Percentiles rank a stretch among this genome's conserved stretches.
Evolutionary conservation across 2,888 invertebrate genomes (phyloP).

Genomic region (Dorcus parallelipipedus): DNA sequence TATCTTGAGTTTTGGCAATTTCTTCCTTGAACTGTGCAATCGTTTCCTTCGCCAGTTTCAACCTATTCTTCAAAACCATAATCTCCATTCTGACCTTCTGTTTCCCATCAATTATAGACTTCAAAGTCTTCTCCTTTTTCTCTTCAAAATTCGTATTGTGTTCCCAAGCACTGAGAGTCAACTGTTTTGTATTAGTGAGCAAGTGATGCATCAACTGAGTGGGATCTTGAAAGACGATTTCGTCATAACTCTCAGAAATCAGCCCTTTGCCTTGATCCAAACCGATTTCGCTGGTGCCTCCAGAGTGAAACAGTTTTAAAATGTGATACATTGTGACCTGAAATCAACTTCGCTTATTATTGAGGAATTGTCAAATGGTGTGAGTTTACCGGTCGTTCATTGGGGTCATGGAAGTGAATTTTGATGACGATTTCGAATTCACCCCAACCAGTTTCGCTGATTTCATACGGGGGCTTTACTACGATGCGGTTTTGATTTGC

Average conservation of each 20-base stretch:
- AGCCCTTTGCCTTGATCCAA: conserved; percentile 68
- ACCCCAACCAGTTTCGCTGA: conserved; percentile 99
- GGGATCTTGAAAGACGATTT: conserved; percentile 91
- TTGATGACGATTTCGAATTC: conserved; percentile 99
- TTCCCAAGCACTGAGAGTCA: conserved; percentile 69
- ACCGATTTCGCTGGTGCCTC: conserved; percentile 59
- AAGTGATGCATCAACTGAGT: conserved; percentile 88
- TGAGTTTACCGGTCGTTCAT: conserved; percentile 81
- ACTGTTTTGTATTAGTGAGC: conserved; percentile 70
- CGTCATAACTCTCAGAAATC: conserved; percentile 93
- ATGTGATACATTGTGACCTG: conserved; percentile 94
- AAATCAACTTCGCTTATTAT: conserved; percentile 28
- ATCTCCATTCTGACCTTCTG: conserved; percentile 81
- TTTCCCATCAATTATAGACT: conserved; percentile 74
- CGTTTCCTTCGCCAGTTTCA: conserved; percentile 81
- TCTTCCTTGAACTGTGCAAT: conserved; percentile 80
- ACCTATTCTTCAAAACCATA: conserved; percentile 75
- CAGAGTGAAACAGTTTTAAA: conserved; percentile 89
- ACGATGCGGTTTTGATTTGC: conserved; percentile 90
- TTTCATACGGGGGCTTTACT: conserved; percentile 93
- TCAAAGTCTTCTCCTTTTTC: conserved; percentile 76
- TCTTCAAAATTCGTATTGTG: conserved; percentile 87
- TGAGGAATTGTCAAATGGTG: conserved; percentile 8
- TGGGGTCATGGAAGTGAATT: conserved; percentile 94
- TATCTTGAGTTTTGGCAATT: conserved; percentile 54